phyloP scores from a whole-genome alignment of 1,140 invertebrate species.

The Harpegnathos saltator region DNA sequence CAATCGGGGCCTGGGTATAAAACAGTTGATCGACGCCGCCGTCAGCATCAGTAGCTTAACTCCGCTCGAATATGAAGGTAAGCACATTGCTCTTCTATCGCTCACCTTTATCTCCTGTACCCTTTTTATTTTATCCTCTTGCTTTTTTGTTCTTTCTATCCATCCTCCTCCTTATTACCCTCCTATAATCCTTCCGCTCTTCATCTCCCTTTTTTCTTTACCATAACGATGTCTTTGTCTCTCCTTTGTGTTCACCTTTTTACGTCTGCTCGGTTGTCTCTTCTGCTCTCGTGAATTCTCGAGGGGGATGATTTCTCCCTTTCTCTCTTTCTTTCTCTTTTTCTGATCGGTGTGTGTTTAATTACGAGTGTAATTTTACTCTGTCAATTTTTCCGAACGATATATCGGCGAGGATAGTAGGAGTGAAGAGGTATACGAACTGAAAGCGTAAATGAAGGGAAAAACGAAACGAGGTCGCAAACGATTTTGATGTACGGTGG shows the following conservation, averaged over 20 bases:
- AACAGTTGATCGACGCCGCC: slow-evolving; percentile 63
- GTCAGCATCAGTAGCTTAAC: slow-evolving; percentile 74
- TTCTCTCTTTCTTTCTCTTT: no score
- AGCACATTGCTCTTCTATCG: slow-evolving; percentile 30
- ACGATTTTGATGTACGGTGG: no score
- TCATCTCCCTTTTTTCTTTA: background rate
- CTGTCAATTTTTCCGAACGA: background rate
- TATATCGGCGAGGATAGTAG: background rate
- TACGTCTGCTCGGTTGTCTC: background rate
- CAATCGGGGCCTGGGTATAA: slow-evolving; percentile 72
- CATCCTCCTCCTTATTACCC: slow-evolving; percentile 80
- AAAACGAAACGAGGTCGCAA: no score
- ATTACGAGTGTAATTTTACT: slow-evolving; percentile 23
- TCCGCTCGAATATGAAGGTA: slow-evolving; percentile 77
- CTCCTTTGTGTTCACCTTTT: background rate
- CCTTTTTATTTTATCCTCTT: background rate
- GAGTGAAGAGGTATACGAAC: no score
- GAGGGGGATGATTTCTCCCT: background rate
- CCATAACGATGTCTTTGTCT: no score
- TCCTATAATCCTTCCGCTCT: background rate
- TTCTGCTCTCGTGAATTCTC: background rate
- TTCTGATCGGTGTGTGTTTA: background rate
- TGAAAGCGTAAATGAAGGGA: no score
- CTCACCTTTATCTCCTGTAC: background rate
- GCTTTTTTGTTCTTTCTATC: slow-evolving; percentile 65